Conservation (phyloP, 2,113 vertebrate species). For the Pluvialis apricaria region DNA sequence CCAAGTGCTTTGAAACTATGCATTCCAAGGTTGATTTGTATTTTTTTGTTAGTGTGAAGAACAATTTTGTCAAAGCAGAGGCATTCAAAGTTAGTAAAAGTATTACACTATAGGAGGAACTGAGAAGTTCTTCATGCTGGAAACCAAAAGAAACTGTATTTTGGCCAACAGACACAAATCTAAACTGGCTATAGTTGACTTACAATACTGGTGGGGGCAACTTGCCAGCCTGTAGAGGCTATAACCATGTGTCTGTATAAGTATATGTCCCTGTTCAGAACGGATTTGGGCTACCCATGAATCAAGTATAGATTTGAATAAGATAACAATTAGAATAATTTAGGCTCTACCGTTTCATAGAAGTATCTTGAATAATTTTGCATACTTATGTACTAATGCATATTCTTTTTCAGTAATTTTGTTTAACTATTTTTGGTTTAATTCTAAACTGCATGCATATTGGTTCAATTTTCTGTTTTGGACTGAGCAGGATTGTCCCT, state of each 20-base stretch:
- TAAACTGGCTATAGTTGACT: background rate
- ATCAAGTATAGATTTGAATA: background rate
- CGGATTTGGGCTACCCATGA: background rate
- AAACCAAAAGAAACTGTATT: background rate
- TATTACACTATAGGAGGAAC: background rate
- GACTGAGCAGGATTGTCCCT: background rate
- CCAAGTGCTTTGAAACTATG: background rate
- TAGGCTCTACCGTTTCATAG: background rate
- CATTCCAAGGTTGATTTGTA: background rate
- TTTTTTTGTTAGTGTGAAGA: background rate
- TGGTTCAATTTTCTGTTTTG: background rate
- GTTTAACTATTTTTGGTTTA: background rate
- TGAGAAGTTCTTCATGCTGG: background rate
- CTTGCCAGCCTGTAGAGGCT: background rate
- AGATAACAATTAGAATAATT: background rate
- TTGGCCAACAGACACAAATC: background rate
- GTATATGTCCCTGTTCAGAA: background rate
- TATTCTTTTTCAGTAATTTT: background rate
- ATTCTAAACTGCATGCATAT: background rate
- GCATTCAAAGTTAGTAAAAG: background rate
- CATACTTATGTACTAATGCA: background rate
- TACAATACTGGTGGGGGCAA: background rate
- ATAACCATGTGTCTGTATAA: background rate
- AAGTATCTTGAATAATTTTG: background rate
- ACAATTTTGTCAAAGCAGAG: background rate